A percentile compares a stretch with the other conserved stretches of the same genome.
Conservation (phyloP, 1,140 invertebrate genomes). For the Homarus americanus region DNA sequence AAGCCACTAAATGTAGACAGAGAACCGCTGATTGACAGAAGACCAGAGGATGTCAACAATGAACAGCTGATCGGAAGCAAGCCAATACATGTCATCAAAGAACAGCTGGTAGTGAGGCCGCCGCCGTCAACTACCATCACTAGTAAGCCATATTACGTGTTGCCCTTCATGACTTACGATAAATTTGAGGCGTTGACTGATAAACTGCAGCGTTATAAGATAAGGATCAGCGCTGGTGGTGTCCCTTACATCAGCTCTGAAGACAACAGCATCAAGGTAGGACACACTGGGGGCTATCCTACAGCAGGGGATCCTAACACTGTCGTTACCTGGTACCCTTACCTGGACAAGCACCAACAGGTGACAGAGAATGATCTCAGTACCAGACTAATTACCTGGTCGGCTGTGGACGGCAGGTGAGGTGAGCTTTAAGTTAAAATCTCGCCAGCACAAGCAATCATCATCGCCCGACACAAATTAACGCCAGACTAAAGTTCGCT, state of each 20-base stretch:
- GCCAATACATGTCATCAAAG: background rate
- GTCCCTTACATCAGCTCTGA: background rate
- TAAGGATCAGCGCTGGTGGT: background rate
- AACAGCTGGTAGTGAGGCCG: background rate
- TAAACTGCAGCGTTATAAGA: background rate
- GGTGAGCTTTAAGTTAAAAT: too few relatives aligned
- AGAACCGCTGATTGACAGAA: too few relatives aligned
- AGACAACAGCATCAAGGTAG: background rate
- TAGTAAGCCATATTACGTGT: background rate
- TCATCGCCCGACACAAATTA: too few relatives aligned
- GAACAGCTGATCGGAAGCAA: too few relatives aligned
- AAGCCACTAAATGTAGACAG: too few relatives aligned
- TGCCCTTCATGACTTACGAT: background rate
- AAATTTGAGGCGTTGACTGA: background rate
- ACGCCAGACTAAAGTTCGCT: too few relatives aligned
- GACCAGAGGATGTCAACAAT: too few relatives aligned
- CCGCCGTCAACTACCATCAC: background rate
- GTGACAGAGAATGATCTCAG: background rate
- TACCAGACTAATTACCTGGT: background rate
- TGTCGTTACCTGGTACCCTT: background rate
- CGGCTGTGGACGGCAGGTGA: background rate
- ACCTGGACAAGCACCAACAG: background rate
- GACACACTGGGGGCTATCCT: background rate
- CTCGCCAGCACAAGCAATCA: too few relatives aligned
- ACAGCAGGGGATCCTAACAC: background rate